Evolutionary conservation across 2,888 invertebrate species (phyloP).

Genomic region (Caenorhabditis afra): DNA sequence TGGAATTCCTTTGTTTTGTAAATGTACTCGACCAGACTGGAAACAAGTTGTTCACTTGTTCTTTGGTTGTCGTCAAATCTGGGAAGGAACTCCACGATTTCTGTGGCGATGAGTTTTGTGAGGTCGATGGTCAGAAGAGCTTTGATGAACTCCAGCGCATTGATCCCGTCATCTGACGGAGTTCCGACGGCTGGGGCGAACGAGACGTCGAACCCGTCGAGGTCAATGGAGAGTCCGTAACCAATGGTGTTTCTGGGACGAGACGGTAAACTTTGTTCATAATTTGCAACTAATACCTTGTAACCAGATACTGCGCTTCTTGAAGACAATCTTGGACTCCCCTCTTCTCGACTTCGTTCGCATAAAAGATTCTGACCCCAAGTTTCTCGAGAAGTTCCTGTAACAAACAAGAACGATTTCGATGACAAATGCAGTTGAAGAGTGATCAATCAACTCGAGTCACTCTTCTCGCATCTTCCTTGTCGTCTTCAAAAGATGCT

Average conservation of each 20-base stretch:
- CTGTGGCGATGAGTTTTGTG: slow-evolving; percentile 72
- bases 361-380: slow-evolving; percentile 75
- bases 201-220: slow-evolving; percentile 75
- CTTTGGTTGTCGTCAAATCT: slow-evolving; percentile 67
- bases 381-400: slow-evolving; percentile 72
- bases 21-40: slow-evolving; percentile 72
- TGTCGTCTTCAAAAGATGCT: slow-evolving; percentile 19
- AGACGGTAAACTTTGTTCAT: background rate
- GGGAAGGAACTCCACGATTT: slow-evolving; percentile 77
- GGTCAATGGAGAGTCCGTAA: slow-evolving; percentile 75
- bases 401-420: slow-evolving; percentile 26
- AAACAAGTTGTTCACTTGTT: slow-evolving; percentile 74
- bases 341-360: slow-evolving; percentile 70
- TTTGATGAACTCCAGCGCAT: slow-evolving; percentile 75
- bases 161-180: slow-evolving; percentile 72
- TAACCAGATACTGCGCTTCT: slow-evolving; percentile 72
- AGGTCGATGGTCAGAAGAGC: slow-evolving; percentile 70
- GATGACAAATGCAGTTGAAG: slow-evolving; percentile 15
- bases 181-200: slow-evolving; percentile 77
- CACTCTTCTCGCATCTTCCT: slow-evolving; percentile 7
- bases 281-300: slow-evolving; percentile 48
- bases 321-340: slow-evolving; percentile 73
- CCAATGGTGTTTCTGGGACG: slow-evolving; percentile 67
- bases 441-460: slow-evolving; percentile 34
- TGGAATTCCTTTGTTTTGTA: slow-evolving; percentile 73